phyloP scores from a whole-genome alignment of 2,888 invertebrate species.

The Leistus spinibarbis region DNA sequence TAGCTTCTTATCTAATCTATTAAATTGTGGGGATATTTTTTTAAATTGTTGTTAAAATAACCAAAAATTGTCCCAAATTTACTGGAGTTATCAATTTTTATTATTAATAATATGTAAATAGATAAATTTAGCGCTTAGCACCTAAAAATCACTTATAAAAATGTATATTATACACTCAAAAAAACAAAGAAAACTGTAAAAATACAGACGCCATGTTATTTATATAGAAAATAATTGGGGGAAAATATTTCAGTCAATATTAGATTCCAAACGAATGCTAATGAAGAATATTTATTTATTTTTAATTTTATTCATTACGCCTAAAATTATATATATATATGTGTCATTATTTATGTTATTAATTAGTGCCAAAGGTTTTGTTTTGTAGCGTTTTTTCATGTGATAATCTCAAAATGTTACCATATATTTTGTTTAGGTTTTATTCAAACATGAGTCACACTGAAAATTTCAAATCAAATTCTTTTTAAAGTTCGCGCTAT shows the following conservation, averaged over 20 bases:
- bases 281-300: neutral
- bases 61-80: neutral
- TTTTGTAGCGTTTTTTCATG: neutral
- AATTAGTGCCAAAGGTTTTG: neutral
- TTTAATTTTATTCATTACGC: neutral
- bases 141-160: neutral
- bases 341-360: neutral
- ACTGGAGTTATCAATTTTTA: neutral
- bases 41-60: too few species aligned
- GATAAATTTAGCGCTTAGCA: neutral
- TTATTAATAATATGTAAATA: neutral
- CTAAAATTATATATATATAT: neutral
- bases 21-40: too few species aligned
- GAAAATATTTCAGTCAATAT: neutral
- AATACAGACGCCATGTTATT: neutral
- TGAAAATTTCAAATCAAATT: too few species aligned
- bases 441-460: neutral
- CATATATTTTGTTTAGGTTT: neutral
- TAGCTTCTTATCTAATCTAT: too few species aligned
- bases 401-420: neutral
- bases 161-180: neutral
- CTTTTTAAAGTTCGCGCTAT: too few species aligned
- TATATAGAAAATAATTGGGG: neutral
- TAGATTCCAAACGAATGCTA: neutral
- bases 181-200: neutral